Conservation (phyloP, 2,113 vertebrate species). For the Corynorhinus townsendii region DNA sequence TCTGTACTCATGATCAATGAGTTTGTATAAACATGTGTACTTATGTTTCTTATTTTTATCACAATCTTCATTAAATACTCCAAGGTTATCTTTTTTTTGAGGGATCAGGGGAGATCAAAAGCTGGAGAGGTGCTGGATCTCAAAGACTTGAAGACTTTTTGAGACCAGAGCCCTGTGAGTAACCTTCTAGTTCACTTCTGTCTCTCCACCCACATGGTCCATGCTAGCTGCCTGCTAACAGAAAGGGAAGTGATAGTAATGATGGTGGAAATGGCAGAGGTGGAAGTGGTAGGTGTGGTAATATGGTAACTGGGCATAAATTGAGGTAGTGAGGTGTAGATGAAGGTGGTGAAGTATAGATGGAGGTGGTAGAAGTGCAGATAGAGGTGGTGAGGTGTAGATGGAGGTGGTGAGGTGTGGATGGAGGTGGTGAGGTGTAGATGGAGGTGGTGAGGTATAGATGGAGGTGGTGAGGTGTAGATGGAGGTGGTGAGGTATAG, state of each 20-base stretch:
- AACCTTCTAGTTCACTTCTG: not conserved
- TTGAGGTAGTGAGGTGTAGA: not conserved
- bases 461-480: not conserved
- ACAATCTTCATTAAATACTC: not conserved
- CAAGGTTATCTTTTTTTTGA: not conserved
- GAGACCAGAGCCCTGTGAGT: not conserved
- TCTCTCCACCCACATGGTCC: not conserved
- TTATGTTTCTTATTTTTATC: not conserved
- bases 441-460: not conserved
- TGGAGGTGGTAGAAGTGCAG: not conserved
- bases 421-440: not conserved
- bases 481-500: not conserved
- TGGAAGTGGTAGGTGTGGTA: not conserved
- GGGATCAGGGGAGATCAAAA: not conserved
- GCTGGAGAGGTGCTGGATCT: not conserved
- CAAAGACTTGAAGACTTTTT: not conserved
- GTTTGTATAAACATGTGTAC: not conserved
- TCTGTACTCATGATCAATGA: not conserved
- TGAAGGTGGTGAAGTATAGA: too few species aligned
- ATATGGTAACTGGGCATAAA: not conserved
- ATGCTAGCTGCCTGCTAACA: not conserved
- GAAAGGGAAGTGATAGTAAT: not conserved
- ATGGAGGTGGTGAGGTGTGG: not conserved
- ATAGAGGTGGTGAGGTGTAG: not conserved
- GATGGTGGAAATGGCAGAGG: not conserved